Base-by-base conservation (phyloP, 2,888 invertebrate species). In the Trisateles emortualis region DNA sequence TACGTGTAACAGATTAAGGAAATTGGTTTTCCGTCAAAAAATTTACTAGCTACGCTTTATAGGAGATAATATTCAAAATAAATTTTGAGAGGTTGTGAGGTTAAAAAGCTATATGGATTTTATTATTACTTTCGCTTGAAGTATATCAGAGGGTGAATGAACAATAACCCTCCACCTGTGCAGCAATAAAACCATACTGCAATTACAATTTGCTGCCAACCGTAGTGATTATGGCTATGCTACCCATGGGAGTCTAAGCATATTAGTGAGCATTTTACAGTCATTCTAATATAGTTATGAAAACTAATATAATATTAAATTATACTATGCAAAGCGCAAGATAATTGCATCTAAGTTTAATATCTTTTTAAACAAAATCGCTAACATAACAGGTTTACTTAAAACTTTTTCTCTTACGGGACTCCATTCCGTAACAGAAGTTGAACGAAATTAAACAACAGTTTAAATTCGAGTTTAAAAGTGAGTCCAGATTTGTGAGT, bases 401-500 rank as follows among this genome's bases (percentile, higher is more conserved):
- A 24, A 63, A 69, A 68, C 58, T 60, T 64, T 65, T 44, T 46
- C 62, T 52, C 40, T 59, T 52, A 49, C 33, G 44, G 43, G 57
- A 52, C 39, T 47, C 40, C 42, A 41, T 52, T 61, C 35, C 26
- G 58, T 47, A 49, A 46, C 30, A 36, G n/a, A 49, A 64, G 68
- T 56, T 51, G 33, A 46, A 57, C 54, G 44, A 60, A 61, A 55
- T 58, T 67, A 64, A 69, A 68, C 62, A 68, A 67, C 53, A 64
- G 59, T 62, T 41, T 44, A 40, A 57, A 68, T 65, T 67, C 57
- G 62, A 79, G 78, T 78, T 74, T 74, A 68, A 68, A 68, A 76
- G 74, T 56, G 57, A 59, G 59, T 72, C 72, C 76, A 80, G 84
- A 85, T 86, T 84, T 80, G 76, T 68, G 75, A 78, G 76, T 69